A percentile compares a stretch with the other conserved stretches of the same genome.
phyloP scores from a whole-genome alignment of 1,140 invertebrate genomes.

The Andricus grossulariae region DNA sequence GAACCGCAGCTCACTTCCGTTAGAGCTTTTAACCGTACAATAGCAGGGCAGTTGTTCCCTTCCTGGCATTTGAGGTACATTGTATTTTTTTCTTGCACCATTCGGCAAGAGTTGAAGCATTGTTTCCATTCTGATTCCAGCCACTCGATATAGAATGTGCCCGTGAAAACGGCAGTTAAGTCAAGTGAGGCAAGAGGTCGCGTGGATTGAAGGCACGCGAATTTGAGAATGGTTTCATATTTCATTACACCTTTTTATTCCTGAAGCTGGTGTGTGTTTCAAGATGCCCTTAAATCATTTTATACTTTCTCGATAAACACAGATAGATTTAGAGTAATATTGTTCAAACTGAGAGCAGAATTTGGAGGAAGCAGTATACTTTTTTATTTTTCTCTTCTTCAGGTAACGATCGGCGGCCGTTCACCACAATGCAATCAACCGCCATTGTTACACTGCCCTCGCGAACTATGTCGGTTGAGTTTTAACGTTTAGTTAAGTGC shows the following conservation, averaged over 20 bases:
- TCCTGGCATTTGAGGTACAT: constrained; percentile 12
- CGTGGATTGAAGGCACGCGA: constrained; percentile 1
- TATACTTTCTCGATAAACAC: not conserved
- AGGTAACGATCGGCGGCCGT: not conserved
- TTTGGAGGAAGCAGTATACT: not conserved
- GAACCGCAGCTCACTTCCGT: constrained; percentile 29
- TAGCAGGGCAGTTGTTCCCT: constrained; percentile 11
- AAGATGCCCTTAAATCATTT: not conserved
- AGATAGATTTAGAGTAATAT: not conserved
- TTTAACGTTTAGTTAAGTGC: constrained; percentile 59
- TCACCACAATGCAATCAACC: constrained; percentile 41
- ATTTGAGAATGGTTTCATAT: constrained; percentile 3
- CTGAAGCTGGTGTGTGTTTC: not conserved
- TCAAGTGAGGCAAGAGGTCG: not conserved
- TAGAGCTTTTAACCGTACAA: not conserved
- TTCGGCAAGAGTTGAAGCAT: constrained; percentile 2
- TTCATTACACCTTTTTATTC: constrained; percentile 9
- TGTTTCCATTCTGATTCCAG: not conserved
- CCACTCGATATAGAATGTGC: not conserved
- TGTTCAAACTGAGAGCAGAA: not conserved
- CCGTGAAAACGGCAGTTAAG: not conserved
- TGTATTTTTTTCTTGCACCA: constrained; percentile 22
- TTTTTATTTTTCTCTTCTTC: not conserved
- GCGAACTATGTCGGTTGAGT: constrained; percentile 10
- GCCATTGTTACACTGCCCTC: constrained; percentile 35